Percentiles rank a stretch among this genome's conserved stretches.
These are phyloP conservation scores for Syrmaticus mikado DNA, from an alignment of 2,113 vertebrate species.

Conservation along the genomic window DNA sequence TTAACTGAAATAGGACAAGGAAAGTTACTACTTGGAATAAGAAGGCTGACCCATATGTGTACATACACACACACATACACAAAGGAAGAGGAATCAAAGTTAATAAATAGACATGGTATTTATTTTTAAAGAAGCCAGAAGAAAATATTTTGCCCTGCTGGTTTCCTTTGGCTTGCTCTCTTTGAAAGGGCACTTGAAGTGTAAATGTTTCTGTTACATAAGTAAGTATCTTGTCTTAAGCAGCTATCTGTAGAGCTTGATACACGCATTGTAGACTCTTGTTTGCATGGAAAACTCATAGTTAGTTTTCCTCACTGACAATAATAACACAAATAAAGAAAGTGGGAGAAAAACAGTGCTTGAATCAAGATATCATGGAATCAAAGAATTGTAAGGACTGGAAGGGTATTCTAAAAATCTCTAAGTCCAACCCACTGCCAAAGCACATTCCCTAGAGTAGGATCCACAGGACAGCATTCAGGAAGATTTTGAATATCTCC, in stretches of 20 bases:
- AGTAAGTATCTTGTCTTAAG: background rate
- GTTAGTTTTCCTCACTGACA: background rate
- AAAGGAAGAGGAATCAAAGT: background rate
- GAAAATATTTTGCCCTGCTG: background rate
- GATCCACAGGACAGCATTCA: too few relatives aligned
- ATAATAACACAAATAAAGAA: background rate
- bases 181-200: background rate
- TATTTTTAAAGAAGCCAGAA: background rate
- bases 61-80: background rate
- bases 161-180: background rate
- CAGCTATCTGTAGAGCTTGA: background rate
- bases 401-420: too few relatives aligned
- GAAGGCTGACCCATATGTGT: background rate
- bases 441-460: too few relatives aligned
- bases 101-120: accelerated
- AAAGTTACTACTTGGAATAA: background rate
- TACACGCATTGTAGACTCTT: background rate
- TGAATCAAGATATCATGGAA: background rate
- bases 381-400: too few relatives aligned
- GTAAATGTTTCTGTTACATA: background rate
- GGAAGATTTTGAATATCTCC: too few relatives aligned
- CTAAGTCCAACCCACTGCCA: too few relatives aligned
- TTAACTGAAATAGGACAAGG: background rate
- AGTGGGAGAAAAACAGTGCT: background rate
- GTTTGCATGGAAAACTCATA: background rate